phyloP scores from a whole-genome alignment of 2,888 invertebrate genomes.

The Aphrophora alni region DNA sequence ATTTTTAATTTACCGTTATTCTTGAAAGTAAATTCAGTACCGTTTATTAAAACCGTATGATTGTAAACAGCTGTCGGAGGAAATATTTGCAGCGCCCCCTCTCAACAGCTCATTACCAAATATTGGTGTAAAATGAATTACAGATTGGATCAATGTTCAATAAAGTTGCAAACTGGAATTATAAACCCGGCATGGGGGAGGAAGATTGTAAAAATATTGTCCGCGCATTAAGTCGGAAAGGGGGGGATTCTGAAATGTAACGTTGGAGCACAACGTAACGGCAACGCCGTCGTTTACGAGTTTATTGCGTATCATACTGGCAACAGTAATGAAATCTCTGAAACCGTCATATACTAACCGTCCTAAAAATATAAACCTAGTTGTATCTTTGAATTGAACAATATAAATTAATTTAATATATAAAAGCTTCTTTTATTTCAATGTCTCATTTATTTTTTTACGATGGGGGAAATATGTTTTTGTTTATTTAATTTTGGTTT shows the following conservation, averaged over 20 bases:
- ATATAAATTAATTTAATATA: too few species aligned
- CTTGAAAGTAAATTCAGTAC: too few species aligned
- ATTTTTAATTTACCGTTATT: too few species aligned
- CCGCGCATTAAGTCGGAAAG: neutral
- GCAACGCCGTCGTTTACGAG: neutral
- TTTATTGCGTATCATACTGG: neutral
- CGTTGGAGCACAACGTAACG: neutral
- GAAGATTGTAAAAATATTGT: neutral
- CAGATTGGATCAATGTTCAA: neutral
- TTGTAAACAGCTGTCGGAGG: neutral
- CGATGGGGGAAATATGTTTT: too few species aligned
- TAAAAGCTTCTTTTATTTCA: too few species aligned
- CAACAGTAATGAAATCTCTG: neutral
- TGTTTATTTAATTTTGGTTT: too few species aligned
- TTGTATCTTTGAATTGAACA: too few species aligned
- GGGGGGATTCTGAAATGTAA: neutral
- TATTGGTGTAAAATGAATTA: conserved; percentile 4
- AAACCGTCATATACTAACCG: neutral
- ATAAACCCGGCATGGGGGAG: neutral
- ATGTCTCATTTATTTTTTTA: too few species aligned
- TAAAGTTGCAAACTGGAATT: neutral
- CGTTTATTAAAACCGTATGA: neutral
- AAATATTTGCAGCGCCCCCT: neutral
- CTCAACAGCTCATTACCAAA: neutral
- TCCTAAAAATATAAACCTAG: neutral